Conservation (phyloP, 2,797 vertebrate genomes). For the Myotis planiceps region DNA sequence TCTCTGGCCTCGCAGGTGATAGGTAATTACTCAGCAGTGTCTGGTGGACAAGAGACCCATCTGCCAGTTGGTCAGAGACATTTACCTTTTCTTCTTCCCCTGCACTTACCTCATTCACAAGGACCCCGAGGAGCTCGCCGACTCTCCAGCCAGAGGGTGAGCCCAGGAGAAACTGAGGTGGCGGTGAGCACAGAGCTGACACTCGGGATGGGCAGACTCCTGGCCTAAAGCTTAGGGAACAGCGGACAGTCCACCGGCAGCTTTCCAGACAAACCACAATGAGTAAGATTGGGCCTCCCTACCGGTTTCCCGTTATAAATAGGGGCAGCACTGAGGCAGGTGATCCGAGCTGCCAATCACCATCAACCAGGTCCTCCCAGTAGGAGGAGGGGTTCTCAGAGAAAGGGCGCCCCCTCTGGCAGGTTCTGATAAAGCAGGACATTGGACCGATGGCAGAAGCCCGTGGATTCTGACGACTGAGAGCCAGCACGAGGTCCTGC, state of each 20-base stretch:
- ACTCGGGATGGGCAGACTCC: background rate
- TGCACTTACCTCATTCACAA: background rate
- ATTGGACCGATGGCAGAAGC: background rate
- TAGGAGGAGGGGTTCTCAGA: background rate
- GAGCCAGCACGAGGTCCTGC: background rate
- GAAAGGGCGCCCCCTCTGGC: background rate
- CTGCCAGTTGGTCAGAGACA: background rate
- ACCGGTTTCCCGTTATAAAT: too few species aligned
- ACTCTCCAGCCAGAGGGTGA: too few species aligned
- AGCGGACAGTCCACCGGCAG: background rate
- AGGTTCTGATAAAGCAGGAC: too few species aligned
- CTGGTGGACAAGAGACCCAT: background rate
- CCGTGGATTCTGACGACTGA: too few species aligned
- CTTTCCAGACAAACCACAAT: fast-evolving
- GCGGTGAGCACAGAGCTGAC: fast-evolving
- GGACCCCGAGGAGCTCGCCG: background rate
- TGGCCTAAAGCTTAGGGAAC: background rate
- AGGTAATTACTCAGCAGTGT: background rate
- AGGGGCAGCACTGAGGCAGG: fast-evolving
- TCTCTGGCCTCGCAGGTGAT: background rate
- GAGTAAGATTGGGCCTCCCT: background rate
- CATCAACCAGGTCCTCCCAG: background rate
- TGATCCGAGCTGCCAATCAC: background rate
- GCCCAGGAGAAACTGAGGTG: background rate
- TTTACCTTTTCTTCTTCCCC: background rate